These are phyloP conservation scores for Theodoxus fluviatilis DNA, from an alignment of 2,888 invertebrate genomes.

Conservation along the genomic window DNA sequence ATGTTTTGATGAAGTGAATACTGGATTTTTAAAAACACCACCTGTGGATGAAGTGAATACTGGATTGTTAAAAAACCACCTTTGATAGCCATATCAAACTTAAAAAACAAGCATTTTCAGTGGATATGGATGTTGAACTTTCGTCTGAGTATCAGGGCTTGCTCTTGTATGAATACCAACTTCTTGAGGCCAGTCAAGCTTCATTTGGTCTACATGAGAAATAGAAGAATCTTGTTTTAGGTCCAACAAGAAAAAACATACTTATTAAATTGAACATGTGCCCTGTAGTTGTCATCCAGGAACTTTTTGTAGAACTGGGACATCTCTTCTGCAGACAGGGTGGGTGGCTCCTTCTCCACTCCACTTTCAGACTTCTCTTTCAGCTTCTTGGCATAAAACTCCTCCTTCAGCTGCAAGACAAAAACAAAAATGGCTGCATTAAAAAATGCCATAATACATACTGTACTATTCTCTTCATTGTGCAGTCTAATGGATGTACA, in stretches of 20 bases:
- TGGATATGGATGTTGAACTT: too few species aligned
- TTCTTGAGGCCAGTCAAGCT: too few species aligned
- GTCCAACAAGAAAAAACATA: constrained; percentile 32
- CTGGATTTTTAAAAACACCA: too few species aligned
- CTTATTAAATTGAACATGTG: constrained; percentile 78
- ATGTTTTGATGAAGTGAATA: too few species aligned
- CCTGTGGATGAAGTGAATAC: too few species aligned
- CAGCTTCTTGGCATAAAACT: constrained; percentile 41
- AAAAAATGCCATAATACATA: not conserved
- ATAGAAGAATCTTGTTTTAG: not conserved
- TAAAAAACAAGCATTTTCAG: too few species aligned
- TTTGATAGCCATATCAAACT: too few species aligned
- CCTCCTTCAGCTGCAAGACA: constrained; percentile 43
- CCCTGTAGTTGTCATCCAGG: constrained; percentile 81
- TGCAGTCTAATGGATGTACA: too few species aligned
- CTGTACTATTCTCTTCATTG: not conserved
- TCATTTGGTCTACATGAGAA: too few species aligned
- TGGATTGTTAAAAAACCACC: too few species aligned
- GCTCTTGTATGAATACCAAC: too few species aligned
- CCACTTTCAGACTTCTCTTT: constrained; percentile 28
- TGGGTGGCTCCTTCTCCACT: constrained; percentile 27
- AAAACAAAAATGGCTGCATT: constrained; percentile 16
- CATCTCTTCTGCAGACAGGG: constrained; percentile 67
- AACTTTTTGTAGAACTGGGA: constrained; percentile 87
- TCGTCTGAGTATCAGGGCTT: too few species aligned